Evolutionary conservation across 2,888 invertebrate genomes (phyloP).

Genomic region (Melipona bicolor): DNA sequence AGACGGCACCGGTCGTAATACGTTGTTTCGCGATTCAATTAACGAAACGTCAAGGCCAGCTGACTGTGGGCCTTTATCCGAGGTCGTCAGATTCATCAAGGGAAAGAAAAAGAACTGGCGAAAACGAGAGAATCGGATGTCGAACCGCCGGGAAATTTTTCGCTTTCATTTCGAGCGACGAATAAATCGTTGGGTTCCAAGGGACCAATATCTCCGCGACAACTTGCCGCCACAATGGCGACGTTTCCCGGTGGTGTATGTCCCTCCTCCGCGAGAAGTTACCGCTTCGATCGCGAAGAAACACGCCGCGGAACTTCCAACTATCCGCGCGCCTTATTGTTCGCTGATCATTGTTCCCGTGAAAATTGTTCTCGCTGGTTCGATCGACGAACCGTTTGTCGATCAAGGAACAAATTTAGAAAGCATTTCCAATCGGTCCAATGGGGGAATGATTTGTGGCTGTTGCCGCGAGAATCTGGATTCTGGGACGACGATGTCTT

Average conservation of each 20-base stretch:
- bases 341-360: conserved; percentile 15
- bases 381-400: background rate
- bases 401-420: background rate
- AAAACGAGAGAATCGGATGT: background rate
- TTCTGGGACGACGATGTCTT: background rate
- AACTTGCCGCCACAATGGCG: conserved; percentile 42
- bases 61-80: conserved; percentile 7
- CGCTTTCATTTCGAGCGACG: conserved; percentile 21
- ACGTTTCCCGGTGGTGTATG: conserved; percentile 23
- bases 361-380: background rate
- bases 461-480: background rate
- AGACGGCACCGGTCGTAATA: conserved; percentile 4
- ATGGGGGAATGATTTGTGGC: background rate
- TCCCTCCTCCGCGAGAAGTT: conserved; percentile 35
- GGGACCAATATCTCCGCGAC: conserved; percentile 48
- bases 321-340: conserved; percentile 1
- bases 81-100: background rate
- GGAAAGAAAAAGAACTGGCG: background rate
- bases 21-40: conserved; percentile 51
- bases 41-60: conserved; percentile 53
- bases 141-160: conserved; percentile 30
- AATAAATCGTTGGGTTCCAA: conserved; percentile 35
- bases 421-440: background rate
- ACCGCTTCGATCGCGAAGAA: conserved; percentile 1
- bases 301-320: conserved; percentile 9